Base-by-base conservation (phyloP, 2,113 vertebrate species). In the Otolemur garnettii region DNA sequence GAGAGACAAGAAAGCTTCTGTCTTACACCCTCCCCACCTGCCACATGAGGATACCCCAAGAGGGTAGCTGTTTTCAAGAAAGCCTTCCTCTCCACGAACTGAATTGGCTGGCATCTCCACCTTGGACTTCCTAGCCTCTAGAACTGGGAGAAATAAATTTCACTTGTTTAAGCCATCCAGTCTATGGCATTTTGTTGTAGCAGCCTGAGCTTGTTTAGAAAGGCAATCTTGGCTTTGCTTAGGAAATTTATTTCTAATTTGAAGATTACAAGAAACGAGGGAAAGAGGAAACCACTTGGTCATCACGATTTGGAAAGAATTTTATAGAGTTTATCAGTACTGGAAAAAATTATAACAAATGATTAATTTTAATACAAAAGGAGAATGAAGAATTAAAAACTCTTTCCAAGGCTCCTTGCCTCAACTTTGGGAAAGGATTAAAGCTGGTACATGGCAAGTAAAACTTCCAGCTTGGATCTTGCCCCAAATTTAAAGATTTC, bases 321-420 rank as follows among this genome's bases (percentile, higher is more conserved):
- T 62, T 93, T 64, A 69, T 42, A n/a, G 17, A 45, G 57, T 69
- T 80, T 87, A 95, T 95, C 71, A 81, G 55, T 90, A 33, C 69
- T 96, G 84, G 69, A 93, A 93, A 92, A 88, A 91, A 93, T 72
- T 15, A 72, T 60, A 80, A 62, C 21, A 82, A 84, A 75, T 81
- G 35, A 92, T 45, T 28, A 83, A 79, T 95, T 93, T 91, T 74
- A 94, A 57, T 93, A 75, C 71, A 90, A 85, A 93, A 33, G 64
- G 71, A 95, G 77, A 82, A 19, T 33, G 60, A 90, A 81, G 21
- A 71, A 81, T 78, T n/a, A 60, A 77, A 89, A 68, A n/a, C 30
- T 72, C 11, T 81, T n/a, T 87, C 91, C 33, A 30, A 64, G 62
- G 21, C 50, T 59, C 62, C 78, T 95, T 53, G 33, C 45, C 81